Conservation (phyloP, 2,797 vertebrate species). For the Oreochromis mossambicus region DNA sequence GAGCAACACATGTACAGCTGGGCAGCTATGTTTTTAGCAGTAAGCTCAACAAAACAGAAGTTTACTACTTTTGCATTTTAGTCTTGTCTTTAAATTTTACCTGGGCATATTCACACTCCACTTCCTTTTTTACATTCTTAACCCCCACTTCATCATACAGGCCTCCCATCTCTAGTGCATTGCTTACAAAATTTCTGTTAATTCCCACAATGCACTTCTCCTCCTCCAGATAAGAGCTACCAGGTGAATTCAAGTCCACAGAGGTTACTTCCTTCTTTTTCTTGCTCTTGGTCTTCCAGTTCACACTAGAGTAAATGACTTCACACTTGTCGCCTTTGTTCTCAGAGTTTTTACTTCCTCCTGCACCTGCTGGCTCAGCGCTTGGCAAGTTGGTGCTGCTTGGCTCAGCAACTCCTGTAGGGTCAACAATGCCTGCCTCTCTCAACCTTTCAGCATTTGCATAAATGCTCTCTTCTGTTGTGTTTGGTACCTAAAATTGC, state of each 20-base stretch:
- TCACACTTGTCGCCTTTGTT: neutral
- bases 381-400: neutral
- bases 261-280: neutral
- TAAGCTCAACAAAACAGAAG: neutral
- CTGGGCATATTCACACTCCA: constrained; percentile 13
- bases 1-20: neutral
- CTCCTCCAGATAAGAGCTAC: neutral
- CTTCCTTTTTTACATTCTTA: neutral
- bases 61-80: neutral
- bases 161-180: neutral
- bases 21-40: neutral
- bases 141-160: neutral
- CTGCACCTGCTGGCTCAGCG: neutral
- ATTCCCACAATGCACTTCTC: neutral
- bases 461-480: neutral
- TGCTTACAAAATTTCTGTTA: neutral
- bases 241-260: neutral
- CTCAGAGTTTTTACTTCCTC: neutral
- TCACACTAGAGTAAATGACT: neutral
- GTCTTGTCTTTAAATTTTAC: neutral
- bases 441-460: neutral
- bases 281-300: neutral
- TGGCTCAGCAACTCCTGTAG: neutral
- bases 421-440: neutral
- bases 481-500: neutral